phyloP scores from a whole-genome alignment of 2,888 invertebrate species.

The Macrophya annulata region DNA sequence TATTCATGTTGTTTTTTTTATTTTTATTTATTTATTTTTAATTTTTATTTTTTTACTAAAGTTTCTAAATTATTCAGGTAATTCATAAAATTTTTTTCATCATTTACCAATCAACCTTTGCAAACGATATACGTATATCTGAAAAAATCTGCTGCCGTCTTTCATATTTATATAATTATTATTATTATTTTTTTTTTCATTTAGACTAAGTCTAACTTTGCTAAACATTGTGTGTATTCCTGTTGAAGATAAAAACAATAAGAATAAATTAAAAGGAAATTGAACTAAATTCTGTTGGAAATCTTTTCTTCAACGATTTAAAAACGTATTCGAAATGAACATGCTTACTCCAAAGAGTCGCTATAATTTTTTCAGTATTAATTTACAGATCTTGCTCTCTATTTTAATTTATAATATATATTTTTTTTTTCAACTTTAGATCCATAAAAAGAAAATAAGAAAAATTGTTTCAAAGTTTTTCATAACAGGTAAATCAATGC shows the following conservation, averaged over 20 bases:
- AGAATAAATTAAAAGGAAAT: neutral
- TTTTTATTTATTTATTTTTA: neutral
- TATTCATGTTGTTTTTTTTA: neutral
- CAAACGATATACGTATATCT: neutral
- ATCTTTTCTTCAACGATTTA: neutral
- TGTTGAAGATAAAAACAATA: neutral
- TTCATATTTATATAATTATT: neutral
- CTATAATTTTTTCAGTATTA: constrained; percentile 43
- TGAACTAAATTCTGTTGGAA: neutral
- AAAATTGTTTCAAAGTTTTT: constrained; percentile 54
- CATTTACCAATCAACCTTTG: neutral
- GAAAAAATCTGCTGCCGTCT: constrained; percentile 1
- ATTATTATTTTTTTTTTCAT: neutral
- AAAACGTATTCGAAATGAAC: constrained; percentile 6
- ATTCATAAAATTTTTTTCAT: neutral
- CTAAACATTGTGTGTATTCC: neutral
- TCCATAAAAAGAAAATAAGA: neutral
- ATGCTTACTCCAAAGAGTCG: neutral
- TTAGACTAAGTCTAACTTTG: neutral
- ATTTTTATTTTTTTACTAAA: neutral
- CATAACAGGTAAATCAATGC: constrained; percentile 63
- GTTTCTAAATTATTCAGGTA: constrained; percentile 3
- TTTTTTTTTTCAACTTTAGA: neutral
- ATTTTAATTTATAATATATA: neutral
- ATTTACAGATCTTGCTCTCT: constrained; percentile 61